Conservation (phyloP, 2,113 vertebrate species). For the Hypomesus transpacificus region DNA sequence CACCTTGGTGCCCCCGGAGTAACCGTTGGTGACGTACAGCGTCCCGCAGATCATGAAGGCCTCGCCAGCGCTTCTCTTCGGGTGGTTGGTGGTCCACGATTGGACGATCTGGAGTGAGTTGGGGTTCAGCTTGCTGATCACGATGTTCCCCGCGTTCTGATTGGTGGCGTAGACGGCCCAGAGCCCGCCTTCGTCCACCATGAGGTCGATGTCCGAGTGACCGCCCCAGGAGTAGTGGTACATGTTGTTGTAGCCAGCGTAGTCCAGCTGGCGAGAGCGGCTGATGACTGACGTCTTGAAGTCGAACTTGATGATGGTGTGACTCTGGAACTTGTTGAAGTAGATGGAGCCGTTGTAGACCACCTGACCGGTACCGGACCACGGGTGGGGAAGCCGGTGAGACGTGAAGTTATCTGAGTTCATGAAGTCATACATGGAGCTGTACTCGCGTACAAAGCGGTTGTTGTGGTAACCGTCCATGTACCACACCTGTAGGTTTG, state of each 20-base stretch:
- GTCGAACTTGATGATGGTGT: conserved; percentile 89
- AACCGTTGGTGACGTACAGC: conserved; percentile 87
- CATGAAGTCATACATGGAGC: conserved; percentile 85
- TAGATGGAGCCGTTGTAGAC: conserved; percentile 91
- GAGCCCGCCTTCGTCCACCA: conserved; percentile 85
- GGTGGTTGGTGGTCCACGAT: conserved; percentile 87
- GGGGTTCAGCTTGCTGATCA: conserved; percentile 87
- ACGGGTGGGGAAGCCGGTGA: conserved; percentile 86
- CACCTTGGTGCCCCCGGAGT: conserved; percentile 89
- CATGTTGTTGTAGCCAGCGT: conserved; percentile 89
- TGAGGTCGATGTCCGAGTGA: conserved; percentile 90
- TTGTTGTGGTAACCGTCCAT: conserved; percentile 95
- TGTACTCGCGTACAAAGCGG: conserved; percentile 87
- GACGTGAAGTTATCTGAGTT: conserved; percentile 89
- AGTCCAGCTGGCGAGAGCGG: conserved; percentile 84
- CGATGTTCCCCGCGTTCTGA: conserved; percentile 89
- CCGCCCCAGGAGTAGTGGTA: conserved; percentile 92
- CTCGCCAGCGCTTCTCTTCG: conserved; percentile 84
- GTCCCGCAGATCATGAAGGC: conserved; percentile 91
- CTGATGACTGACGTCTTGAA: conserved; percentile 81
- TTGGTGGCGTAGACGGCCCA: conserved; percentile 91
- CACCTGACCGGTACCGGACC: conserved; percentile 88
- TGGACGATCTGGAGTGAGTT: conserved; percentile 80
- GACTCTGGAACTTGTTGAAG: conserved; percentile 93
- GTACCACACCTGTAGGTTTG: conserved; percentile 79